phyloP scores from a whole-genome alignment of 2,888 invertebrate genomes.

The Drosophila meridiana region DNA sequence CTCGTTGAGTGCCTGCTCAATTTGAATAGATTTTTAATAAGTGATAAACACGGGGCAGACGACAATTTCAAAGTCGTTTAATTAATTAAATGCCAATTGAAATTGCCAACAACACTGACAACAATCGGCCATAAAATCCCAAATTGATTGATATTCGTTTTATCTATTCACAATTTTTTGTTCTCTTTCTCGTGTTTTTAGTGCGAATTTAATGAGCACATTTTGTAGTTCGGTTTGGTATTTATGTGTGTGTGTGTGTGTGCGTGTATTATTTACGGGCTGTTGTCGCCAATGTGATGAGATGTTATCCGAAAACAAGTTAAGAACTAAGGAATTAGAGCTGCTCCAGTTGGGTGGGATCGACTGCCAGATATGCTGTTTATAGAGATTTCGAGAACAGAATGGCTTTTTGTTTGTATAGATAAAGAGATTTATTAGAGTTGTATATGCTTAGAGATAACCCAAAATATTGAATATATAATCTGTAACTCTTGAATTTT shows the following conservation, averaged over 20 bases:
- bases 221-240: slow-evolving; percentile 37
- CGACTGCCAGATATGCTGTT: not conserved
- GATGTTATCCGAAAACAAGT: slow-evolving; percentile 7
- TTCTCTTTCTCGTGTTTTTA: slow-evolving; percentile 9
- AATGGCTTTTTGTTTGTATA: not conserved
- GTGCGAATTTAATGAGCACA: slow-evolving; percentile 57
- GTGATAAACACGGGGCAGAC: slow-evolving; percentile 67
- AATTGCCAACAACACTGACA: slow-evolving; percentile 50
- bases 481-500: not conserved
- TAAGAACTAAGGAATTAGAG: not conserved
- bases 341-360: not conserved
- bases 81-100: slow-evolving; percentile 80
- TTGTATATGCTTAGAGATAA: not conserved
- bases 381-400: not conserved
- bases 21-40: slow-evolving; percentile 76
- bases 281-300: slow-evolving; percentile 16
- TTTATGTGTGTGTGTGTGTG: slow-evolving; percentile 7
- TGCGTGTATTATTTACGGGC: slow-evolving; percentile 28
- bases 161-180: not conserved
- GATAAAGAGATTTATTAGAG: not conserved
- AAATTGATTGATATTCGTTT: slow-evolving; percentile 66
- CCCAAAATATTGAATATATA: not conserved
- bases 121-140: slow-evolving; percentile 59
- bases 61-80: slow-evolving; percentile 77
- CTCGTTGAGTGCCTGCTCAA: slow-evolving; percentile 15